A percentile compares a stretch with the other conserved stretches of the same genome.
Evolutionary conservation across 2,888 invertebrate species (phyloP).

Genomic region (Cacoxenus indagator): DNA sequence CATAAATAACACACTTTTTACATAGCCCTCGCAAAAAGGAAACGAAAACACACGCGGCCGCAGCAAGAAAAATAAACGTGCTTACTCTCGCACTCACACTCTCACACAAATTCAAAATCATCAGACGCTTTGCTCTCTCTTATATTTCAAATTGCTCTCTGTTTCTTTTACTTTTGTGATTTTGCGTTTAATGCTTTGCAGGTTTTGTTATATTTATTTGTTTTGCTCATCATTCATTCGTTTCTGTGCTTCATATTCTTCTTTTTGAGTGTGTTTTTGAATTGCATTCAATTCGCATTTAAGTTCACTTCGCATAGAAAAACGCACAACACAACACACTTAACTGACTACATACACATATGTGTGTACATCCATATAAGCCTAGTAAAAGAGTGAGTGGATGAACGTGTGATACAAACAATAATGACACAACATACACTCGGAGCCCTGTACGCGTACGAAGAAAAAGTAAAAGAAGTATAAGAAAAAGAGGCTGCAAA

Average conservation of each 20-base stretch:
- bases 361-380: too few species aligned
- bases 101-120: background rate
- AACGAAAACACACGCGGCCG: background rate
- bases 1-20: too few species aligned
- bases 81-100: background rate
- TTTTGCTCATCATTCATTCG: background rate
- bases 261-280: too few species aligned
- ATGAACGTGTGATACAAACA: too few species aligned
- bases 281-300: too few species aligned
- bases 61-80: too few species aligned
- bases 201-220: background rate
- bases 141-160: background rate
- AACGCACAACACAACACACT: too few species aligned
- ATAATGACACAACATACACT: background rate
- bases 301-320: too few species aligned
- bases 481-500: too few species aligned
- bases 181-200: background rate
- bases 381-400: too few species aligned
- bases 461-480: background rate
- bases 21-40: background rate
- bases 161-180: constrained; percentile 21
- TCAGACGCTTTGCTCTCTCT: background rate
- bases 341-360: too few species aligned
- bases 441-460: too few species aligned
- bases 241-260: constrained; percentile 4